Evolutionary conservation across 2,888 invertebrate species (phyloP).

Genomic region (Dolichopus griseipennis): DNA sequence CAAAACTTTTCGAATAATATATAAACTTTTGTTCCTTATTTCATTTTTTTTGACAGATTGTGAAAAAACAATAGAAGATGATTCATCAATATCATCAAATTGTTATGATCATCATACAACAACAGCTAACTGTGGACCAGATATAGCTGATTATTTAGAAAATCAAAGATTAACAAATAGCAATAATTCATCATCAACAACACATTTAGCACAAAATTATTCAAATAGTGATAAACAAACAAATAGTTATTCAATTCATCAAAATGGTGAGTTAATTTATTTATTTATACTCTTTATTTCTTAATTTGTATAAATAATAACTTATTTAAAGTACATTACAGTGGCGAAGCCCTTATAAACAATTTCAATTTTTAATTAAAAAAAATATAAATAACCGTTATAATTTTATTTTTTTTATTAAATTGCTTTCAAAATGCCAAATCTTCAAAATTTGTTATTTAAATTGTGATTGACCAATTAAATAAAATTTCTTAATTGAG

Average conservation of each 20-base stretch:
- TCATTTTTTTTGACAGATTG: conserved; percentile 15
- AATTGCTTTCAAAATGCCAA: too few relatives aligned
- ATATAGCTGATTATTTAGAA: conserved; percentile 21
- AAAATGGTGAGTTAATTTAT: conserved; percentile 21
- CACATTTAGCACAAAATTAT: conserved; percentile 21
- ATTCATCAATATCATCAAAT: conserved; percentile 16
- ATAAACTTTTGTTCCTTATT: background rate
- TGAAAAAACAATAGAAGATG: conserved; percentile 21
- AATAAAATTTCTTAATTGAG: background rate
- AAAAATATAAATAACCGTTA: too few relatives aligned
- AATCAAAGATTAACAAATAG: conserved; percentile 19
- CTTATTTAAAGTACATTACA: too few relatives aligned
- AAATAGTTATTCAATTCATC: conserved; percentile 21
- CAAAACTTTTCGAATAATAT: too few relatives aligned
- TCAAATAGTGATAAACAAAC: conserved; percentile 21
- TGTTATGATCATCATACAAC: conserved; percentile 17
- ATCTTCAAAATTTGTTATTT: too few relatives aligned
- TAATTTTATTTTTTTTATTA: too few relatives aligned
- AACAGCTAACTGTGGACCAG: conserved; percentile 16
- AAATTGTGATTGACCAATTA: too few relatives aligned
- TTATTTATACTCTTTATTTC: too few relatives aligned
- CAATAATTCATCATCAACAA: conserved; percentile 15
- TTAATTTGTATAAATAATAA: too few relatives aligned
- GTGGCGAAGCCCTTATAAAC: too few relatives aligned
- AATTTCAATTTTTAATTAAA: too few relatives aligned